Conservation (phyloP, 2,888 invertebrate species). For the Sialis fuliginosa region DNA sequence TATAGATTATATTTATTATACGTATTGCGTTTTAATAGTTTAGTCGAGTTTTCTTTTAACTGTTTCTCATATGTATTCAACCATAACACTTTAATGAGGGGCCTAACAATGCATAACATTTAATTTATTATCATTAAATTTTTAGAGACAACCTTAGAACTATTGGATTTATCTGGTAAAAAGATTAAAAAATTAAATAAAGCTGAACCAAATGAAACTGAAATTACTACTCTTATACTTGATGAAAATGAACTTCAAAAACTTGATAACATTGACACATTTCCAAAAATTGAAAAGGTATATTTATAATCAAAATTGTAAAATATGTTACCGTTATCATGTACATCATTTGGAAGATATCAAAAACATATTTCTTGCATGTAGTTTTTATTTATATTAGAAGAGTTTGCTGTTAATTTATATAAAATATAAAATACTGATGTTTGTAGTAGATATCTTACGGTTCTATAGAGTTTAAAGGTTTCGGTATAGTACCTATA, state of each 20-base stretch:
- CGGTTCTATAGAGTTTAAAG: too few relatives aligned
- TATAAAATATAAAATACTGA: constrained; percentile 1
- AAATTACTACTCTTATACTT: constrained; percentile 51
- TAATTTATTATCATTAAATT: not conserved
- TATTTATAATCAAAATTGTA: constrained; percentile 1
- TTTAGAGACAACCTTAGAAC: constrained; percentile 24
- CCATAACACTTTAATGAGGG: too few relatives aligned
- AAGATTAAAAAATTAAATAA: constrained; percentile 66
- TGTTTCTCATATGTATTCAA: too few relatives aligned
- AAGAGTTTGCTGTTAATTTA: constrained; percentile 1
- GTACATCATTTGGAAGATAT: constrained; percentile 1
- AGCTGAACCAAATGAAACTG: constrained; percentile 49
- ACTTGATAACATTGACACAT: constrained; percentile 74
- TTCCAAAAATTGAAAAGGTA: constrained; percentile 60
- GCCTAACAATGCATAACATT: too few relatives aligned
- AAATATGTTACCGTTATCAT: constrained; percentile 5
- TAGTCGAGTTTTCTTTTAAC: too few relatives aligned
- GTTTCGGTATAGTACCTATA: too few relatives aligned
- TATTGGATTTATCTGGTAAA: constrained; percentile 60
- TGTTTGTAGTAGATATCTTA: too few relatives aligned
- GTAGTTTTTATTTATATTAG: constrained; percentile 1
- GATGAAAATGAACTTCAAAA: constrained; percentile 79
- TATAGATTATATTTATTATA: too few relatives aligned
- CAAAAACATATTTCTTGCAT: constrained; percentile 1
- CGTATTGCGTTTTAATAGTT: too few relatives aligned